Conservation (phyloP, 2,888 invertebrate species). For the Trissolcus brochymenae region DNA sequence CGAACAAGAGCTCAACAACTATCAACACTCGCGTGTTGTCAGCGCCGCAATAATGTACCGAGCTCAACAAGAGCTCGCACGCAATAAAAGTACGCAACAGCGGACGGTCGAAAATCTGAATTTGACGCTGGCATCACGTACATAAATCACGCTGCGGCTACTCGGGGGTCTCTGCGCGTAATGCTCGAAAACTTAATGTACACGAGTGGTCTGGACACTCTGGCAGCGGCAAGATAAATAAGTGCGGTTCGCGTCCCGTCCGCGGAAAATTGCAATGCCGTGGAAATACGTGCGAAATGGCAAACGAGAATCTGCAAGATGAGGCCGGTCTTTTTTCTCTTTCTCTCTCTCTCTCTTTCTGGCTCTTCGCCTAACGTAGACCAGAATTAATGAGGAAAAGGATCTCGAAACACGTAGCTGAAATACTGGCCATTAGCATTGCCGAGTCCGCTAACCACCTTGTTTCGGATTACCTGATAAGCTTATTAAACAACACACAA, state of each 20-base stretch:
- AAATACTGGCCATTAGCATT: slow-evolving; percentile 30
- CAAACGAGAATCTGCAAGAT: slow-evolving; percentile 45
- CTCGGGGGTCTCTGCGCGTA: slow-evolving; percentile 57
- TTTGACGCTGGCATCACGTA: slow-evolving; percentile 57
- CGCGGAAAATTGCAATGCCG: slow-evolving; percentile 48
- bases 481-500: slow-evolving; percentile 22
- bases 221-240: slow-evolving; percentile 60
- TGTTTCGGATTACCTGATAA: slow-evolving; percentile 28
- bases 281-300: slow-evolving; percentile 38
- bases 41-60: slow-evolving; percentile 22
- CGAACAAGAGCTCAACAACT: slow-evolving; percentile 13
- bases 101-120: slow-evolving; percentile 26
- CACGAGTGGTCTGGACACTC: slow-evolving; percentile 56
- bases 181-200: slow-evolving; percentile 49
- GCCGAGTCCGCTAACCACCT: slow-evolving; percentile 27
- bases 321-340: background rate
- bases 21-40: slow-evolving; percentile 12
- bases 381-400: slow-evolving; percentile 44
- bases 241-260: slow-evolving; percentile 55
- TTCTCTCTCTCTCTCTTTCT: slow-evolving; percentile 14
- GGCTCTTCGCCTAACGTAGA: background rate
- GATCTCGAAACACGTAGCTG: slow-evolving; percentile 11
- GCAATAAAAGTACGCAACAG: background rate
- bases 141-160: slow-evolving; percentile 60
- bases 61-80: slow-evolving; percentile 6